phyloP scores from a whole-genome alignment of 2,888 invertebrate genomes.

The Drosophila anomelani region DNA sequence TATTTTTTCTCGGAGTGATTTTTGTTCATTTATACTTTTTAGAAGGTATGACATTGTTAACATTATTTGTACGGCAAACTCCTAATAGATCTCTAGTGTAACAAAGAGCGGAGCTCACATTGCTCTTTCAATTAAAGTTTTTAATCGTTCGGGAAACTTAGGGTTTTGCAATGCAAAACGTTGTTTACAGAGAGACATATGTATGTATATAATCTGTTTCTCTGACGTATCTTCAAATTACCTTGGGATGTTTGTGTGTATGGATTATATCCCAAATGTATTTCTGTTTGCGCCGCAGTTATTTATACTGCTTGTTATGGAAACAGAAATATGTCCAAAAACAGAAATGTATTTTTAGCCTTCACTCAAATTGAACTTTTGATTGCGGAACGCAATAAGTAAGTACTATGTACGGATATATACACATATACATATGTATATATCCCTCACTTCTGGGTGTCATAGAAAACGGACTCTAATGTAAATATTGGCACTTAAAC shows the following conservation, averaged over 20 bases:
- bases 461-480: slow-evolving; percentile 1
- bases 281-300: not conserved
- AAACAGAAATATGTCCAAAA: slow-evolving; percentile 17
- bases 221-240: not conserved
- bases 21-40: not conserved
- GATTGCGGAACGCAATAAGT: slow-evolving; percentile 11
- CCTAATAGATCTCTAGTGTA: not conserved
- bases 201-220: not conserved
- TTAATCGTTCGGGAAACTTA: not conserved
- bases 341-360: slow-evolving; percentile 23
- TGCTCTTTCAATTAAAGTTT: not conserved
- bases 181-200: not conserved
- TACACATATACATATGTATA: too few species aligned
- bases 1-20: not conserved
- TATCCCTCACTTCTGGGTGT: not conserved
- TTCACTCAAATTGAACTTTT: slow-evolving; percentile 10
- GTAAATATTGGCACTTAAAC: not conserved
- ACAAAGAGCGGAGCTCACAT: not conserved
- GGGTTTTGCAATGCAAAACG: not conserved
- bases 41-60: not conserved
- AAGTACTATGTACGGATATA: too few species aligned
- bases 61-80: not conserved
- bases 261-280: slow-evolving; percentile 3
- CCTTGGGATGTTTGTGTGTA: slow-evolving; percentile 2
- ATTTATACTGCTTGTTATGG: slow-evolving; percentile 1